Conservation (phyloP, 2,797 vertebrate genomes). For the Kryptolebias ocellatus region DNA sequence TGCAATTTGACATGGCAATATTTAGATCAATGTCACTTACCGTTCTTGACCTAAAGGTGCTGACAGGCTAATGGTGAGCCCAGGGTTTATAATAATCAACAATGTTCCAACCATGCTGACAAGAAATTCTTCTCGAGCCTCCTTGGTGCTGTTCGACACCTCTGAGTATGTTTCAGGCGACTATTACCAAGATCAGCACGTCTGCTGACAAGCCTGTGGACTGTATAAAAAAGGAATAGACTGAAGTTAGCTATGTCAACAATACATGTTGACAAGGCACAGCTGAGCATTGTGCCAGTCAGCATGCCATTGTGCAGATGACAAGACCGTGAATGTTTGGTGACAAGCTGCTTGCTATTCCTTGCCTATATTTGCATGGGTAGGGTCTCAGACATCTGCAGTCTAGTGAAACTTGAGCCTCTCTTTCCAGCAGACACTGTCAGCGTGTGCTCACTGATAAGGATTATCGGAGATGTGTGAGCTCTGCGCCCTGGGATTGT, state of each 20-base stretch:
- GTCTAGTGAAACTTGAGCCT: constrained; percentile 65
- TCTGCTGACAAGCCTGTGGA: constrained; percentile 46
- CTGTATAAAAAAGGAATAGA: constrained; percentile 24
- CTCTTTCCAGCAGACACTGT: constrained; percentile 66
- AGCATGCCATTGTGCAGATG: constrained; percentile 31
- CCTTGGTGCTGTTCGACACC: constrained; percentile 40
- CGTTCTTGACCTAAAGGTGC: constrained; percentile 50
- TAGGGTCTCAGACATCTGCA: constrained; percentile 73
- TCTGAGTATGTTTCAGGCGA: constrained; percentile 26
- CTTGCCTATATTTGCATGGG: constrained; percentile 56
- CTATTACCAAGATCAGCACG: constrained; percentile 14
- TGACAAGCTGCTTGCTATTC: constrained; percentile 76
- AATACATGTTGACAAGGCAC: constrained; percentile 57
- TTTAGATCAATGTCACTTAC: constrained; percentile 42
- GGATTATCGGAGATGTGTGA: constrained; percentile 67
- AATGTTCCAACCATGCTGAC: constrained; percentile 45
- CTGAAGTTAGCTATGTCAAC: constrained; percentile 43
- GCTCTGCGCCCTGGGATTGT: constrained; percentile 51
- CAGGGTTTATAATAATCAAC: constrained; percentile 51
- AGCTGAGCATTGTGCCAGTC: constrained; percentile 13
- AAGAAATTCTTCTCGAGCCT: constrained; percentile 31
- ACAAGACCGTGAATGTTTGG: constrained; percentile 52
- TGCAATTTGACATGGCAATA: constrained; percentile 43
- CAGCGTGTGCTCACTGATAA: constrained; percentile 58
- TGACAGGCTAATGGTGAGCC: constrained; percentile 55